Evolutionary conservation across 2,113 vertebrate genomes (phyloP).

Genomic region (Dasypus novemcinctus): DNA sequence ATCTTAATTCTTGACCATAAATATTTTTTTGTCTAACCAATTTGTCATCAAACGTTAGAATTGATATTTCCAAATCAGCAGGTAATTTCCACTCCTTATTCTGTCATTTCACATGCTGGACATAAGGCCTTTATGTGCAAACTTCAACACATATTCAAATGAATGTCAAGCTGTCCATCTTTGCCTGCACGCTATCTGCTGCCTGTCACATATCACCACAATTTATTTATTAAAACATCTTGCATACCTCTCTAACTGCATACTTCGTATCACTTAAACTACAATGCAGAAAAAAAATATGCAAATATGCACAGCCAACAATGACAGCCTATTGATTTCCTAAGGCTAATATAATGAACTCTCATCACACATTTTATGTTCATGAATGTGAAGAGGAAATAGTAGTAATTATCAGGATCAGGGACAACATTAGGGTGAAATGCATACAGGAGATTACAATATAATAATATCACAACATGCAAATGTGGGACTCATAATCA

Average conservation of each 20-base stretch:
- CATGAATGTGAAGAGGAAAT: background rate
- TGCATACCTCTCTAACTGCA: background rate
- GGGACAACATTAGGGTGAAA: background rate
- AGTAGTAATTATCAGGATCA: background rate
- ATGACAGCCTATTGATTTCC: background rate
- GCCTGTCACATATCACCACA: background rate
- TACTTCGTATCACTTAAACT: background rate
- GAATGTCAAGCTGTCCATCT: background rate
- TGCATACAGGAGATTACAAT: background rate
- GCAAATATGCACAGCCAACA: background rate
- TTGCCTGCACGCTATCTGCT: background rate
- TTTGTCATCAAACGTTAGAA: background rate
- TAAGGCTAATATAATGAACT: background rate
- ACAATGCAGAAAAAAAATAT: background rate
- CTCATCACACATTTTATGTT: background rate
- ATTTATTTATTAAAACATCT: background rate
- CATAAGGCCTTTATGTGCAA: too few species aligned
- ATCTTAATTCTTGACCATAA: background rate
- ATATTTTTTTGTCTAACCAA: background rate
- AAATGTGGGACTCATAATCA: background rate
- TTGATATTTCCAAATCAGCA: background rate
- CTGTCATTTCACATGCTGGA: background rate
- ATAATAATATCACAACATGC: background rate
- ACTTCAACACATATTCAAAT: background rate
- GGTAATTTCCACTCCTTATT: background rate